Percentiles rank a stretch among this genome's conserved stretches.
phyloP scores from a whole-genome alignment of 2,888 invertebrate species.

The Nephrotoma appendiculata region DNA sequence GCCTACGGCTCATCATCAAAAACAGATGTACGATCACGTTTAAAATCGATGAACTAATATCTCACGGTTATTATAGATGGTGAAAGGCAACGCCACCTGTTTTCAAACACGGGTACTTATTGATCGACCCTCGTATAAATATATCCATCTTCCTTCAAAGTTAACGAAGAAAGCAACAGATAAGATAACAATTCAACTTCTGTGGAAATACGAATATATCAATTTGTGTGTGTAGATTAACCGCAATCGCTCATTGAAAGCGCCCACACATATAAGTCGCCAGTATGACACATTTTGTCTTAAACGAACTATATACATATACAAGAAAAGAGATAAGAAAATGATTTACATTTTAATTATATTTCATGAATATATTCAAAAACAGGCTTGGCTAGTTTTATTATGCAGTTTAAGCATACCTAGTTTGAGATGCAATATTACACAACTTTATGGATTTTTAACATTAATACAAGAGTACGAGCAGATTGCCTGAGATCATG shows the following conservation, averaged over 20 bases:
- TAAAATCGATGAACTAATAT: no score
- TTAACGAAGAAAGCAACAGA: not conserved
- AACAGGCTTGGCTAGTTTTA: not conserved
- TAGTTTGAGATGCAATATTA: not conserved
- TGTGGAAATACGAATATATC: not conserved
- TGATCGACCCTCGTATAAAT: no score
- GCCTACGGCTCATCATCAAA: no score
- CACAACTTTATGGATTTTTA: not conserved
- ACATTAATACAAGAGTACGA: no score
- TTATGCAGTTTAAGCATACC: not conserved
- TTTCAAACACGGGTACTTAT: no score
- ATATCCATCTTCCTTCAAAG: no score
- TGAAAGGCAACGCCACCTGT: no score
- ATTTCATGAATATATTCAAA: not conserved
- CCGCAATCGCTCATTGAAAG: not conserved
- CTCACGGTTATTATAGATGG: no score
- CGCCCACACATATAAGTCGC: not conserved
- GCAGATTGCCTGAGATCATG: not conserved
- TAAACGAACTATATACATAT: not conserved
- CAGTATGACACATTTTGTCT: not conserved
- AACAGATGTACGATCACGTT: no score
- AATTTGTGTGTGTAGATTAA: not conserved
- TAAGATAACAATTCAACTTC: not conserved
- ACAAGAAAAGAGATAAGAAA: not conserved
- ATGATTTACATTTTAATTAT: not conserved